Conservation (phyloP, 2,888 invertebrate genomes). For the Magallana nippona region DNA sequence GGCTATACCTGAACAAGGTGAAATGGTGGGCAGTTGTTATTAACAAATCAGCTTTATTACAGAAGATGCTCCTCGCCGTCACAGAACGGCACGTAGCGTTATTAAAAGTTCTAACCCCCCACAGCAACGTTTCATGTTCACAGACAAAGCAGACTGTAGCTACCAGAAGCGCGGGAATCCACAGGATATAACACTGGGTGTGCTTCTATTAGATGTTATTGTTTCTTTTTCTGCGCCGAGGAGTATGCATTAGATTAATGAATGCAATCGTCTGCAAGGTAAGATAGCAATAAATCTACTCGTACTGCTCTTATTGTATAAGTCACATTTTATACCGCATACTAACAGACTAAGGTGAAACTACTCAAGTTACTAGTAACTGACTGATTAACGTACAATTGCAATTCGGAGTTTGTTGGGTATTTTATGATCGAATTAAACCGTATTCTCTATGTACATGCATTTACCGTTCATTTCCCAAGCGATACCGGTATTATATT, state of each 20-base stretch:
- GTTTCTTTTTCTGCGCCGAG: not conserved
- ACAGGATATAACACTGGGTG: not conserved
- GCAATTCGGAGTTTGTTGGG: too few relatives aligned
- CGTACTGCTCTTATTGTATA: not conserved
- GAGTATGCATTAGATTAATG: slow-evolving; percentile 30
- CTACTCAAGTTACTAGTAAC: too few relatives aligned
- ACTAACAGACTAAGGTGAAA: too few relatives aligned
- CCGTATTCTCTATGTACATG: too few relatives aligned
- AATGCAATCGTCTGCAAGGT: slow-evolving; percentile 15
- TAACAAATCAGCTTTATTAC: too few relatives aligned
- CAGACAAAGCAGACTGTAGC: not conserved
- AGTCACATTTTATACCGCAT: too few relatives aligned
- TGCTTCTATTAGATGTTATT: slow-evolving; percentile 17
- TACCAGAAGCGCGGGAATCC: not conserved
- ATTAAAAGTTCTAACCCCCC: not conserved
- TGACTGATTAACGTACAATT: too few relatives aligned
- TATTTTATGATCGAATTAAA: too few relatives aligned
- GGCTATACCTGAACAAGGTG: not conserved
- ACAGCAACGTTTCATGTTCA: not conserved
- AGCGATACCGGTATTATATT: too few relatives aligned
- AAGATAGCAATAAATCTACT: not conserved
- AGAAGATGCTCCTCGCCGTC: not conserved
- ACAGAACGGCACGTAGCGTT: not conserved
- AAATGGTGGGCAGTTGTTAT: not conserved
- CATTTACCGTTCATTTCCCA: too few relatives aligned